Evolutionary conservation across 2,888 invertebrate genomes (phyloP), one percentile per base, ranked within the genome.

Genomic region (Agrochola litura): DNA sequence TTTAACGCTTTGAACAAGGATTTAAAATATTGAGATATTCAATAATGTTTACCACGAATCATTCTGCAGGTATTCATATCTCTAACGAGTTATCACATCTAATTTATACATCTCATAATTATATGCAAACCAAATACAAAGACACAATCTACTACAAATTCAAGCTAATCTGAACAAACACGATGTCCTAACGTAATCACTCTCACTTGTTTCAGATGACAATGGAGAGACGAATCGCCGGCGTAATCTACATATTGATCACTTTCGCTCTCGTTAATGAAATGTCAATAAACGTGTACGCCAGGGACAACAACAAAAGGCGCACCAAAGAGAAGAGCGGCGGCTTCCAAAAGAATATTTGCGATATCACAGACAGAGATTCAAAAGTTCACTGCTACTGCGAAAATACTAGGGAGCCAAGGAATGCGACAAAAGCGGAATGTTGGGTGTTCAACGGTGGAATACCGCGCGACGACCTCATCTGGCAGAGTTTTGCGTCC

Each of bases 381-480:
- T 96, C 97, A 0, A 97, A 97, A 88, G 96, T 98, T 79, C 97
- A 97, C 89, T 98, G 98, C 93, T 97, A 97, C 92, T 98, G 98
- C 91, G 97, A 97, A 89, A 97, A 97, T 74, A 96, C 96, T 67
- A 95, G 96, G 76, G 95, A 96, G 77, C 94, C 94, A 58, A 93
- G 94, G 85, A 97, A 97, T 89, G 98, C 98, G 41, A 97, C 98
- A 64, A 97, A 98, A 88, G 98, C 98, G 67, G 98, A 98, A 93
- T 99, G 98, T 92, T 97, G 98, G 97, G 97, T 98, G 66, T 98
- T 98, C 94, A 97, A 97, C 87, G 97, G 97, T 61, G 97, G 97
- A 64, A 97, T 98, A 90, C 97, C 97, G 12, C 97, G 97, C 79
- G 98, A 98, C 87, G 98, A 98, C 92, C 97, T 97, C 82, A 97